A percentile compares a stretch with the other conserved stretches of the same genome.
These are phyloP conservation scores for Gymnarchus niloticus DNA, from an alignment of 2,113 vertebrate species.

Conservation along the genomic window DNA sequence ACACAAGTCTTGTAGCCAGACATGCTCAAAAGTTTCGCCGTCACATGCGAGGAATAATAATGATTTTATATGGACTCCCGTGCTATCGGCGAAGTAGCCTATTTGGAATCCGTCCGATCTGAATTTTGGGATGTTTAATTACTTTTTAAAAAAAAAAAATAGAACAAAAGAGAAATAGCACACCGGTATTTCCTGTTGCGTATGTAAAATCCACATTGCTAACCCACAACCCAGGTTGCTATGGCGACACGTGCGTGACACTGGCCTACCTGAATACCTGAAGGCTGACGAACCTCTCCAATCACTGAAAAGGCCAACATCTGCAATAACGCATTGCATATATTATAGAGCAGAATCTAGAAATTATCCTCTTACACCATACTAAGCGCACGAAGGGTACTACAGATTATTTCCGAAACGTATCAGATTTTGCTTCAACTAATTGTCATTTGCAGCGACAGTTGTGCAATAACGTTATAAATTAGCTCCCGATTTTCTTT, in stretches of 20 bases:
- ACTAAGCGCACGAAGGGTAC: neutral
- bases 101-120: neutral
- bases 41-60: neutral
- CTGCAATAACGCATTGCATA: neutral
- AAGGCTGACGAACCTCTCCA: conserved; percentile 42
- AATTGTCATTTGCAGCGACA: neutral
- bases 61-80: conserved; percentile 1
- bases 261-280: conserved; percentile 47
- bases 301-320: neutral
- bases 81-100: neutral
- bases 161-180: neutral
- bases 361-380: neutral
- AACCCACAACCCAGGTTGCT: conserved; percentile 33
- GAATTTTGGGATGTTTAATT: neutral
- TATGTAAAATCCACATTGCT: conserved; percentile 40
- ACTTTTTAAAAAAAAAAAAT: neutral
- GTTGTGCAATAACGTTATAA: neutral
- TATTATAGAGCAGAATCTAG: neutral
- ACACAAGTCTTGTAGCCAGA: neutral
- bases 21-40: neutral
- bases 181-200: conserved; percentile 13
- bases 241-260: conserved; percentile 39
- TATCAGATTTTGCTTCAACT: neutral
- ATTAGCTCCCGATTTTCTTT: too few relatives aligned
- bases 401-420: neutral